phyloP scores from a whole-genome alignment of 2,113 vertebrate species.

The Vidua macroura region DNA sequence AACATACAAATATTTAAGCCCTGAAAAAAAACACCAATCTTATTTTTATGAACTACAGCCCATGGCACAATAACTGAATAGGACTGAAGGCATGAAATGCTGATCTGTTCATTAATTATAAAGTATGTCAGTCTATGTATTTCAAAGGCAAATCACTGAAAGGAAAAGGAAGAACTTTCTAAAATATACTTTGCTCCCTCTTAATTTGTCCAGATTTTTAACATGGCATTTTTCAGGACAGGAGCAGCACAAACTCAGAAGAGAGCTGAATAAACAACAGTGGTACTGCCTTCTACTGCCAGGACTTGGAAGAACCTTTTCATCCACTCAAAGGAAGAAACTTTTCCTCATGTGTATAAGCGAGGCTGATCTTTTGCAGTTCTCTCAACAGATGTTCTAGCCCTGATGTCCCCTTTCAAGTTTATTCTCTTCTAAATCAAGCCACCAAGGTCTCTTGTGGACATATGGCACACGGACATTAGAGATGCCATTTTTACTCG shows the following conservation, averaged over 20 bases:
- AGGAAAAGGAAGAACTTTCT: background rate
- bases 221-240: background rate
- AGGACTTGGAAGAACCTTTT: background rate
- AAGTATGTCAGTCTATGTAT: background rate
- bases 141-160: background rate
- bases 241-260: background rate
- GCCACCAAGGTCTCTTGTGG: background rate
- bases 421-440: conserved; percentile 31
- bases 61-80: background rate
- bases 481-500: background rate
- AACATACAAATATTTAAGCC: background rate
- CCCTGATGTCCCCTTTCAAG: conserved; percentile 37
- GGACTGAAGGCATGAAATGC: background rate
- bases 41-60: background rate
- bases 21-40: background rate
- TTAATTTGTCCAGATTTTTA: background rate
- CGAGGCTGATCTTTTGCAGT: background rate
- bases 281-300: background rate
- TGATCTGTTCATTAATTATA: background rate
- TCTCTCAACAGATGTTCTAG: conserved; percentile 15
- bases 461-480: background rate
- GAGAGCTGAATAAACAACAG: background rate
- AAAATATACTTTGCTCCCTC: background rate
- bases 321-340: background rate
- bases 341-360: background rate